Conservation (phyloP, 2,888 invertebrate species). For the Drepana falcataria region DNA sequence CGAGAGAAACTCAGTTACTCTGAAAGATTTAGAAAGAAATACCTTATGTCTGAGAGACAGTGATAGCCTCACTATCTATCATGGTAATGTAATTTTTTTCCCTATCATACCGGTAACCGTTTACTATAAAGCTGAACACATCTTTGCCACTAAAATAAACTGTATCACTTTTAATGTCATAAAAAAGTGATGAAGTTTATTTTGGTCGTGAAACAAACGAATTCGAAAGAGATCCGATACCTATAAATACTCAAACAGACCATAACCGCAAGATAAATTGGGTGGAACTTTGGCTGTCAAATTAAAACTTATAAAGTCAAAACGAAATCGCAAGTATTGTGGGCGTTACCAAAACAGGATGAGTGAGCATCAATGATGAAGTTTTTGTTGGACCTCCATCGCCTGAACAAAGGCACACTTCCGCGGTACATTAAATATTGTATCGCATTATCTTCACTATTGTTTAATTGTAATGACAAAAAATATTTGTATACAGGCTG, state of each 20-base stretch:
- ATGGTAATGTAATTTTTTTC: no score
- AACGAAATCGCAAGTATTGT: conserved; percentile 3
- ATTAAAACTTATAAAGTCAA: background rate
- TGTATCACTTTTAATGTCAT: no score
- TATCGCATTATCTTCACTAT: conserved; percentile 19
- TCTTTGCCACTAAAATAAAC: no score
- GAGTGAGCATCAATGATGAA: conserved; percentile 17
- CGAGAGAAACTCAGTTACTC: no score
- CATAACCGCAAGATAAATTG: background rate
- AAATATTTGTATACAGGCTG: conserved; percentile 4
- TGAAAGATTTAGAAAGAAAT: no score
- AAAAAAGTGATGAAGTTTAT: no score
- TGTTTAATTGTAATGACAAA: conserved; percentile 17
- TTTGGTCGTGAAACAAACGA: no score
- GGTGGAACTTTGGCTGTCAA: background rate
- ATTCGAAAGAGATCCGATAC: no score
- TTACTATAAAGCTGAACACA: no score
- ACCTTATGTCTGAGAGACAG: no score
- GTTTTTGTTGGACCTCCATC: conserved; percentile 21
- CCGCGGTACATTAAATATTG: conserved; percentile 34
- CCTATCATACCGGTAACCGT: no score
- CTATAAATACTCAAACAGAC: background rate
- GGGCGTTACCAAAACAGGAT: conserved; percentile 5
- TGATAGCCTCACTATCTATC: no score
- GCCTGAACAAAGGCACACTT: conserved; percentile 24